Evolutionary conservation across 2,797 vertebrate genomes (phyloP).

Genomic region (Thamnophis elegans): DNA sequence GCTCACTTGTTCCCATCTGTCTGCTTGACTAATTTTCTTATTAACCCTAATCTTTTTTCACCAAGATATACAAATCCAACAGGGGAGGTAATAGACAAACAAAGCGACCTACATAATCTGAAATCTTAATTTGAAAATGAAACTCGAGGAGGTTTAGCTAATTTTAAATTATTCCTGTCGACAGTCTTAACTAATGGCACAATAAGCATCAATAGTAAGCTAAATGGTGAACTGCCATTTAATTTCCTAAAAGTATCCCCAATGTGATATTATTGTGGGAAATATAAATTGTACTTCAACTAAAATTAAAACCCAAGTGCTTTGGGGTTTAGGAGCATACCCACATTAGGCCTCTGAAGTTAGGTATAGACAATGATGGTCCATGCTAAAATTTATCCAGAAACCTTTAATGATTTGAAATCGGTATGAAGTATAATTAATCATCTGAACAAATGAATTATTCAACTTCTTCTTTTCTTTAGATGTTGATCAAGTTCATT

Average conservation of each 20-base stretch:
- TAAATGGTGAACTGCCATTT: background rate
- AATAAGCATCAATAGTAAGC: background rate
- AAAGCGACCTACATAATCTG: background rate
- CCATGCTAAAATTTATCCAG: background rate
- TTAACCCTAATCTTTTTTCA: background rate
- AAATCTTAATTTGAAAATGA: background rate
- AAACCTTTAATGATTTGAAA: background rate
- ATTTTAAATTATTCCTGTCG: background rate
- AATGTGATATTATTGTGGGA: background rate
- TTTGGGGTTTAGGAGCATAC: no score
- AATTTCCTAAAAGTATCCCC: background rate
- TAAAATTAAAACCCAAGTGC: background rate
- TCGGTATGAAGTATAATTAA: background rate
- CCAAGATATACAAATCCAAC: background rate
- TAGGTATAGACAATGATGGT: background rate
- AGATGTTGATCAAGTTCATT: background rate
- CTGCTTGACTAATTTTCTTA: background rate
- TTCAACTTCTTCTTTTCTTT: background rate
- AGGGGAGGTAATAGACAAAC: background rate
- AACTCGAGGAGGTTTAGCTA: background rate
- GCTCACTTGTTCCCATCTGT: background rate
- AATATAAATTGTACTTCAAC: background rate
- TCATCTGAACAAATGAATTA: background rate
- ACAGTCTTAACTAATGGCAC: background rate
- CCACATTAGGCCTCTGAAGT: background rate